Evolutionary conservation across 2,888 invertebrate species (phyloP), one percentile per base, ranked within the genome.

Genomic region (Dinocampus coccinellae): DNA sequence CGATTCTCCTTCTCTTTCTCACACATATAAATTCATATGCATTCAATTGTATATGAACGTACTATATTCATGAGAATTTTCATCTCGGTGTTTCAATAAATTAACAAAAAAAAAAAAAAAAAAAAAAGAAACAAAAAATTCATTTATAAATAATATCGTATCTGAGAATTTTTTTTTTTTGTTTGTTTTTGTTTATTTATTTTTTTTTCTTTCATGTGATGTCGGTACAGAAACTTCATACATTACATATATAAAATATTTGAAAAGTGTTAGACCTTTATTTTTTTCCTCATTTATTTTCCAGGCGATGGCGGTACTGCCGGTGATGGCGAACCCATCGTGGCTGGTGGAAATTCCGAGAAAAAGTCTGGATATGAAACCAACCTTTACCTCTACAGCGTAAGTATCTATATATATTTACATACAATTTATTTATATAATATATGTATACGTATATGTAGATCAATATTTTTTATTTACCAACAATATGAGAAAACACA

Each of bases 321-420:
- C 83, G 92, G 93, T 72, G 90, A 91, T 88, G 91, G 91, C 77
- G 89, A 91, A 73, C 89, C 90, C 55, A 88, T 90, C 78, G 81
- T 90, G 90, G 85, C 91, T 80, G 90, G 91, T 72, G 89, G 90
- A 78, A 94, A 93, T 80, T 92, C 93, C 88, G 93, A 93, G 87
- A 92, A 92, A 84, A 88, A 90, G 84, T 91, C 92, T 74, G 93
- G 92, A 81, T 92, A 92, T 87, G 95, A 95, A 88, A 95, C 95
- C 84, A 95, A 95, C 88, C 92, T 96, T 82, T 96, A 95, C 89
- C 92, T 96, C 75, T 95, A 94, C 83, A 92, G 92, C 89, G 94
- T 93, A 88, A 92, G 93, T 91, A 73, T 34, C 53, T 62, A 58
- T 39, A 68, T 20, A 22, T 33, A 52, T 34, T 1, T 52, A 62